phyloP scores from a whole-genome alignment of 2,113 vertebrate species.

The Patagioenas fasciata region DNA sequence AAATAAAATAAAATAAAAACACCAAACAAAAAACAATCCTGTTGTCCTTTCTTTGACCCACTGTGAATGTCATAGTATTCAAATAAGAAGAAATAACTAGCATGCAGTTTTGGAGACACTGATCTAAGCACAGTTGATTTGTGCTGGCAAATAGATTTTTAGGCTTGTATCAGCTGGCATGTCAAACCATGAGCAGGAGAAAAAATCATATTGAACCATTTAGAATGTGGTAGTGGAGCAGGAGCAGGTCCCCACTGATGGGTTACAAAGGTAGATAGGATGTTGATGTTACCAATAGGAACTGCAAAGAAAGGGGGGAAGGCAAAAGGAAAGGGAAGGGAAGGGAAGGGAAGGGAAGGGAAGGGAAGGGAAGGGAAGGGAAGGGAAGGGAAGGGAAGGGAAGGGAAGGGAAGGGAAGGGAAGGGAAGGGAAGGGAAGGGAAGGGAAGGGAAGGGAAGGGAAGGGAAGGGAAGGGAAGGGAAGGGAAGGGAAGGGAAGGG shows the following conservation, averaged over 20 bases:
- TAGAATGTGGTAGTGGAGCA: not conserved
- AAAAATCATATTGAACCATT: not conserved
- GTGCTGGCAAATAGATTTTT: accelerated
- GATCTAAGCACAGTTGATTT: not conserved
- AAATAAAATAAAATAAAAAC: no score
- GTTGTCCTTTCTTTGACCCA: not conserved
- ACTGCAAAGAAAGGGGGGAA: not conserved
- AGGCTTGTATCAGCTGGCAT: not conserved
- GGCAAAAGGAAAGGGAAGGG: no score
- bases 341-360: no score
- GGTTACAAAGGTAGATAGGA: not conserved
- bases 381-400: no score
- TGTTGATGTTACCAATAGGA: not conserved
- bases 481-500: not conserved
- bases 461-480: no score
- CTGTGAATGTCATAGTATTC: not conserved
- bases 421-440: no score
- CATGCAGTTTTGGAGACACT: not conserved
- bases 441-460: no score
- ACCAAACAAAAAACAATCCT: no score
- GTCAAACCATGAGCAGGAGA: not conserved
- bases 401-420: no score
- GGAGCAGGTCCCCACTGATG: not conserved
- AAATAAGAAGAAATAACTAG: not conserved
- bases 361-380: no score